Base-by-base conservation (phyloP, 2,113 vertebrate species). In the Martes martes region DNA sequence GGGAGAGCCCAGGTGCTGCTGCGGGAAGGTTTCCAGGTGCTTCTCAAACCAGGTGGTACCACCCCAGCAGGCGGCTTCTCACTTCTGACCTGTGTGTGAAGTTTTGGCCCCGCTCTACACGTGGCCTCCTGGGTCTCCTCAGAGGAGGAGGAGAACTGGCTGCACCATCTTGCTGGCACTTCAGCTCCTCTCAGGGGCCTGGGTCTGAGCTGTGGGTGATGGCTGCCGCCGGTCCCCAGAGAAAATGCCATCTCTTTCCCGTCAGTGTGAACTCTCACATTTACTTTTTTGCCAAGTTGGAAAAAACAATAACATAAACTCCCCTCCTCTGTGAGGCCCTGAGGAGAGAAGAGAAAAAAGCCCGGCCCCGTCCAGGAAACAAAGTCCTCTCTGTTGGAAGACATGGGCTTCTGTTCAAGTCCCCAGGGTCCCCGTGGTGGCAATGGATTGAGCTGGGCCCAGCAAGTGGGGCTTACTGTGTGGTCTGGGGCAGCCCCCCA, bases 321-420 rank as follows among this genome's bases (percentile, higher is more conserved):
- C 3, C 36, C 52, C n/a, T 97, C 61, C 47, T 50, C 79, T 55
- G 33, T 42, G 47, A 28, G 33, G 57, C 85, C 61, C 0, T 42
- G 89, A 91, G 91, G 74, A 42, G 61, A 76, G 89, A 45, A 33
- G 52, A 82, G 81, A 31, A 57, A 39, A 71, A 87, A 82, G 28
- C 33, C 6, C 86, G 50, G 95, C 42, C 59, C 67, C 8, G 31
- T 2, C 45, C 11, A 28, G 33, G 69, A 65, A 97, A 99, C 98
- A 99, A 97, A 5, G 65, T 86, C 85, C 67, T 89, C 94, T 97
- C 97, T 99, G 98, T 99, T 86, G 80, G 83, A 33, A 63, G 93
- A 94, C 69, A 50, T 0, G 0, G 0, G 63, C 63, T 90, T 83
- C 42, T 83, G 71, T 81, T 78, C 47, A 45, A 96, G 96, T 95